Conservation (phyloP, 2,113 vertebrate species). For the Platichthys stellatus region DNA sequence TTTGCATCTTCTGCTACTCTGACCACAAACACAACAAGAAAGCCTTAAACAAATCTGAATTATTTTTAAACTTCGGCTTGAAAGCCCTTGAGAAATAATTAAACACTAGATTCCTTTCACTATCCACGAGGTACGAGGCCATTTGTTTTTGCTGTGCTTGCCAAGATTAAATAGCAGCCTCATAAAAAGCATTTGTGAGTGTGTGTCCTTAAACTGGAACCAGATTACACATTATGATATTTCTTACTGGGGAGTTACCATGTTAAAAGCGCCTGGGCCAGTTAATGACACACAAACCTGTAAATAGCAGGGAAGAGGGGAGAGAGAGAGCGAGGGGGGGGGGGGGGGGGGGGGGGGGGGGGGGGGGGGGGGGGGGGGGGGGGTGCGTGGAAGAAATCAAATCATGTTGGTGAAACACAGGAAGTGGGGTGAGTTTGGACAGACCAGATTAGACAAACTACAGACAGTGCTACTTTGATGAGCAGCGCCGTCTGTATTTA, state of each 20-base stretch:
- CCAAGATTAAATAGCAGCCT: constrained; percentile 41
- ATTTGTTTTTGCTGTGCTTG: constrained; percentile 6
- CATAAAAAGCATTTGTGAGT: constrained; percentile 21
- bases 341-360: neutral
- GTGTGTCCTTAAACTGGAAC: constrained; percentile 9
- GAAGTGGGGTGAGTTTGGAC: constrained; percentile 65
- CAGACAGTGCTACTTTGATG: constrained; percentile 80
- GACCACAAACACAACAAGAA: no score
- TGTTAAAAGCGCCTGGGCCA: constrained; percentile 12
- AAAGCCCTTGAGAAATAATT: constrained; percentile 18
- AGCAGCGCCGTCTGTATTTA: constrained; percentile 72
- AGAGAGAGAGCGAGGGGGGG: constrained; percentile 6
- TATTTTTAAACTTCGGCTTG: neutral
- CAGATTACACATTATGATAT: constrained; percentile 19
- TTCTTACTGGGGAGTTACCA: constrained; percentile 2
- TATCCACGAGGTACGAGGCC: neutral
- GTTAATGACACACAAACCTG: neutral
- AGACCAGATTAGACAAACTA: constrained; percentile 73
- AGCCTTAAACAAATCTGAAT: neutral
- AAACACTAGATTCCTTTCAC: constrained; percentile 7
- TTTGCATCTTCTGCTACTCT: no score
- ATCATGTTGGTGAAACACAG: constrained; percentile 52
- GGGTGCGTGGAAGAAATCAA: constrained; percentile 37
- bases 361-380: constrained; percentile 1
- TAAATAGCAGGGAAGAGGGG: neutral